phyloP scores from a whole-genome alignment of 2,797 vertebrate genomes.

The Melanotaenia nigrans region DNA sequence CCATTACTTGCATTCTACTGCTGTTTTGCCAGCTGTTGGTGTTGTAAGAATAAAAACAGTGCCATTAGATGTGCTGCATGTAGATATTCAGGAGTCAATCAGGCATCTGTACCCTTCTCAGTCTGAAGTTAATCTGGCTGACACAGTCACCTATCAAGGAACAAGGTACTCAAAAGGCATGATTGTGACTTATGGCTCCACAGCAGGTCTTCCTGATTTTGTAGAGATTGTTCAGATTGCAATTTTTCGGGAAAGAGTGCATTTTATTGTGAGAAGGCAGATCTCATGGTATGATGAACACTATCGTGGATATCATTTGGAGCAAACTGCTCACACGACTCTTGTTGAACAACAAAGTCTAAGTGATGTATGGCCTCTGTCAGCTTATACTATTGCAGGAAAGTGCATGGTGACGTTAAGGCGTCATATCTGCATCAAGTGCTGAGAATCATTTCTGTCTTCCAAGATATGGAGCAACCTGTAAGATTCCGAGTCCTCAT shows the following conservation, averaged over 20 bases:
- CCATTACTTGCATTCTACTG: constrained; percentile 5
- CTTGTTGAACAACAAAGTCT: constrained; percentile 11
- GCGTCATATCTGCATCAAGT: constrained; percentile 34
- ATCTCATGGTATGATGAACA: constrained; percentile 8
- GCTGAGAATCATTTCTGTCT: too few relatives aligned
- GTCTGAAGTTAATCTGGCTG: constrained; percentile 11
- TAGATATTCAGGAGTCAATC: constrained; percentile 40
- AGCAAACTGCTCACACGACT: neutral
- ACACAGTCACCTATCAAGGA: constrained; percentile 31
- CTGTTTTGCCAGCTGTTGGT: neutral
- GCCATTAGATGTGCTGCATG: constrained; percentile 45
- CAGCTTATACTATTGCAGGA: constrained; percentile 22
- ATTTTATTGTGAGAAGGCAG: constrained; percentile 9
- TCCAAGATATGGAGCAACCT: too few relatives aligned
- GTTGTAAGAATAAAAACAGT: constrained; percentile 10
- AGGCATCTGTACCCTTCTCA: neutral
- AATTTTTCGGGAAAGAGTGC: neutral
- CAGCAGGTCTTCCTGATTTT: constrained; percentile 18
- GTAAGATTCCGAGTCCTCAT: too few relatives aligned
- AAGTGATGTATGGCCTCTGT: constrained; percentile 12
- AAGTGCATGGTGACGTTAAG: constrained; percentile 20
- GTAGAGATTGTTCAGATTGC: constrained; percentile 10
- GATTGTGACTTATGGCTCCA: constrained; percentile 14
- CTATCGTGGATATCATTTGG: constrained; percentile 7
- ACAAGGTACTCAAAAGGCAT: constrained; percentile 2